phyloP scores from a whole-genome alignment of 2,113 vertebrate genomes.

The Notechis scutatus region DNA sequence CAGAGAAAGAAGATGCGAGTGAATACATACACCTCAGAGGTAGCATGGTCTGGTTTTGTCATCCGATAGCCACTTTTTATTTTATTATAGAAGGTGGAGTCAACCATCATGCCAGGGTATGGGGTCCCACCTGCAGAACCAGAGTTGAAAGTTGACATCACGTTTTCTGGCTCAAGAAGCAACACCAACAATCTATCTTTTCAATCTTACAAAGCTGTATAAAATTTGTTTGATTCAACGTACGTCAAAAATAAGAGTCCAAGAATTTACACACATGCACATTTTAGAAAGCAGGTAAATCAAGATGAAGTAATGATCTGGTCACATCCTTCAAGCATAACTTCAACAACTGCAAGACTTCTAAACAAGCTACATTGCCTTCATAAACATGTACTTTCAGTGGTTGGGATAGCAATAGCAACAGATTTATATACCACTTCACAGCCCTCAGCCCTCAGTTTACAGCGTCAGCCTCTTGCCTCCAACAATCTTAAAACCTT shows the following conservation, averaged over 20 bases:
- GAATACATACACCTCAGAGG: conserved; percentile 84
- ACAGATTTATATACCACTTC: neutral
- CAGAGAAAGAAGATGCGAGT: neutral
- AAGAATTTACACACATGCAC: neutral
- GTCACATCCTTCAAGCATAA: neutral
- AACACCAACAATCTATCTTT: neutral
- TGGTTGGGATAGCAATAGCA: neutral
- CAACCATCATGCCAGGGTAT: conserved; percentile 97
- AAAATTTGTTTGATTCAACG: neutral
- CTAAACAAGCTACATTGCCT: neutral
- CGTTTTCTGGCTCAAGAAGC: neutral
- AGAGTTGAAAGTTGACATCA: neutral
- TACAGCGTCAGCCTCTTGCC: neutral
- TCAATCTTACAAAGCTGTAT: neutral
- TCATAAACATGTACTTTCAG: neutral
- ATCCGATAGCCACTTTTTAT: conserved; percentile 98
- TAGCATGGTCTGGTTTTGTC: conserved; percentile 92
- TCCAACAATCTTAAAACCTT: neutral
- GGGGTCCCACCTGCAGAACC: conserved; percentile 87
- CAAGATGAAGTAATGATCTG: neutral
- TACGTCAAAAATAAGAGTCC: neutral
- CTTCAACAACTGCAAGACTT: neutral
- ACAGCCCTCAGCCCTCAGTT: neutral
- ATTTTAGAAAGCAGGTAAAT: neutral
- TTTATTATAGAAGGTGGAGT: conserved; percentile 98